phyloP scores from a whole-genome alignment of 2,888 invertebrate species.

The Stenolophus ochropezus region DNA sequence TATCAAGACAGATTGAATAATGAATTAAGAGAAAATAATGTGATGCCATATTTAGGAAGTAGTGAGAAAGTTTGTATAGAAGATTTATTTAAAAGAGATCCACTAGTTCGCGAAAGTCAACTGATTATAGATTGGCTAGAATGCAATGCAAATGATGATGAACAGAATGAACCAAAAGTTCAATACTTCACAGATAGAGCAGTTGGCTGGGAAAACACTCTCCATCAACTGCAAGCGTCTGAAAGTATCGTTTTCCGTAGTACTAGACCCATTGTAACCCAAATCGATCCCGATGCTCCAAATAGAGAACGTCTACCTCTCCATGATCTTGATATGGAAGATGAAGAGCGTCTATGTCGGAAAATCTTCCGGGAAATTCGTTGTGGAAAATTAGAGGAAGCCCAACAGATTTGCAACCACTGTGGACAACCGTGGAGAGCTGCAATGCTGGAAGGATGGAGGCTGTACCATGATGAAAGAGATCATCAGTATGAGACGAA shows the following conservation, averaged over 20 bases:
- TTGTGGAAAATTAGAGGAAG: constrained; percentile 90
- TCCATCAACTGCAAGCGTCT: constrained; percentile 80
- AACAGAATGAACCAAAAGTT: constrained; percentile 72
- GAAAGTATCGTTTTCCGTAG: constrained; percentile 77
- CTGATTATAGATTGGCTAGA: constrained; percentile 96
- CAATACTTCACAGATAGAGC: constrained; percentile 88
- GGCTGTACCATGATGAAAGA: constrained; percentile 83
- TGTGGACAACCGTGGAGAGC: constrained; percentile 96
- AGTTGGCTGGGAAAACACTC: constrained; percentile 93
- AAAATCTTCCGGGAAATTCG: constrained; percentile 85
- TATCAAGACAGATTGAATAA: constrained; percentile 85
- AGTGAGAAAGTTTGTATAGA: constrained; percentile 79
- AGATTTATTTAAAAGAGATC: constrained; percentile 76
- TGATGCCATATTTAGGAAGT: constrained; percentile 70
- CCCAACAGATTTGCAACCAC: constrained; percentile 87
- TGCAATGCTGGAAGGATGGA: constrained; percentile 93
- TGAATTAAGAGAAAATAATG: constrained; percentile 68
- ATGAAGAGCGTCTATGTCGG: constrained; percentile 79
- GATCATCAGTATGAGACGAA: constrained; percentile 67
- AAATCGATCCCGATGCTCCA: constrained; percentile 93
- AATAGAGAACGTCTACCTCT: constrained; percentile 84
- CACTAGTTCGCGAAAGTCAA: constrained; percentile 81
- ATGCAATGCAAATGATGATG: constrained; percentile 80
- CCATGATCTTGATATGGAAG: constrained; percentile 91
- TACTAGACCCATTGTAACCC: constrained; percentile 78